Evolutionary conservation across 23 tunicate species (phyloP).

Genomic region (Halocynthia roretzi): DNA sequence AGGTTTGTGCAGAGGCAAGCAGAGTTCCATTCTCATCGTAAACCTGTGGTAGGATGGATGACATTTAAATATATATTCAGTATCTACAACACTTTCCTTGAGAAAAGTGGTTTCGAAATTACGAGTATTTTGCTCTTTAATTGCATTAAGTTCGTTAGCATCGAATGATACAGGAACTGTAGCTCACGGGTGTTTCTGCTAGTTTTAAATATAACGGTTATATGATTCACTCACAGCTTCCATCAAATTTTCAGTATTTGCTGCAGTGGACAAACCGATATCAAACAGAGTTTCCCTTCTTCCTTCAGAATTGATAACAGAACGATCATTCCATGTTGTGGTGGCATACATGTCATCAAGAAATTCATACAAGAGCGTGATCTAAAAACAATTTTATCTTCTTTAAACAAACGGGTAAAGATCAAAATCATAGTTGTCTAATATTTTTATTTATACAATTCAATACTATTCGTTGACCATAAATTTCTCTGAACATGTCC

Average conservation of each 20-base stretch:
- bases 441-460: no score
- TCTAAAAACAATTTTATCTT: constrained; percentile 2
- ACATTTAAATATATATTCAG: background rate
- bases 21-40: constrained; percentile 76
- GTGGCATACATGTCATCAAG: constrained; percentile 83
- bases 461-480: no score
- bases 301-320: background rate
- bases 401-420: background rate
- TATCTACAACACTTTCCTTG: no score
- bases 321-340: constrained; percentile 61
- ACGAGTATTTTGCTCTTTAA: no score
- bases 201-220: background rate
- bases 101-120: no score
- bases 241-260: background rate
- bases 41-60: constrained; percentile 31
- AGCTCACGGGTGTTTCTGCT: no score
- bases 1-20: constrained; percentile 59
- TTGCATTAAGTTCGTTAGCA: no score
- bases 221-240: constrained; percentile 9
- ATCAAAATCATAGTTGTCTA: background rate
- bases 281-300: background rate
- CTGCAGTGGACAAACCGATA: background rate
- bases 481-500: no score
- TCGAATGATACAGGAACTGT: no score
- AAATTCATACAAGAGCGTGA: constrained; percentile 68